Base-by-base conservation (phyloP, 2,113 vertebrate genomes). In the Corydoras maculifer region DNA sequence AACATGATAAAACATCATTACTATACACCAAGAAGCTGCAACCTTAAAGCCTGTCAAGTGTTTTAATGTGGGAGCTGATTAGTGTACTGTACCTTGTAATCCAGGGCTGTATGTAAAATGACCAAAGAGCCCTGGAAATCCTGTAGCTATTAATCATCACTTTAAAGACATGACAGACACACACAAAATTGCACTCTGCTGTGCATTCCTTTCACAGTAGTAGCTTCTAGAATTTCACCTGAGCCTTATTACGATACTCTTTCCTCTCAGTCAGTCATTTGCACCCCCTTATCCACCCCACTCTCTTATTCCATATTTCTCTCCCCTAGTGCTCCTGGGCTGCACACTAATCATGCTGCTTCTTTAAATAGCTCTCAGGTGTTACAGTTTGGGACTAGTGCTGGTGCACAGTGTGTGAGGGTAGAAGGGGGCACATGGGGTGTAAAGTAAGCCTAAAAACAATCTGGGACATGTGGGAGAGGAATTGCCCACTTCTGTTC, bases 291-390 rank as follows among this genome's bases (percentile, higher is more conserved):
- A 35, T 60, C 69, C 50, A 67, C 59, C 57, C 58, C 63, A 5
- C 15, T 18, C 5, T 53, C 66, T 5, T 63, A 29, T 43, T 9
- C 29, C 25, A 12, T 13, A 12, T 62, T 30, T 51, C 65, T 48
- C 72, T 63, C 62, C 49, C n/a, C 29, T 51, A 63, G 51, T 15
- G 8, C 35, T 63, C 35, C 50, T 69, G 60, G 62, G 55, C 61
- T 14, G 54, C 66, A 60, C 70, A 69, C 75, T 65, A 77, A 73
- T 73, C 75, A 73, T 65, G 30, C 58, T 57, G 60, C 43, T 61
- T 66, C 76, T 70, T 74, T 74, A 77, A 74, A 74, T 77, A 77
- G 76, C 67, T 70, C 71, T 74, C 67, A 74, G 76, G 76, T 74
- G 76, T 70, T 77, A 64, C 76, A 70, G 72, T 74, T 70, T 77